Percentiles rank a stretch among this genome's conserved stretches.
Evolutionary conservation across 1,140 invertebrate species (phyloP).

Genomic region (Drosophila obscura): DNA sequence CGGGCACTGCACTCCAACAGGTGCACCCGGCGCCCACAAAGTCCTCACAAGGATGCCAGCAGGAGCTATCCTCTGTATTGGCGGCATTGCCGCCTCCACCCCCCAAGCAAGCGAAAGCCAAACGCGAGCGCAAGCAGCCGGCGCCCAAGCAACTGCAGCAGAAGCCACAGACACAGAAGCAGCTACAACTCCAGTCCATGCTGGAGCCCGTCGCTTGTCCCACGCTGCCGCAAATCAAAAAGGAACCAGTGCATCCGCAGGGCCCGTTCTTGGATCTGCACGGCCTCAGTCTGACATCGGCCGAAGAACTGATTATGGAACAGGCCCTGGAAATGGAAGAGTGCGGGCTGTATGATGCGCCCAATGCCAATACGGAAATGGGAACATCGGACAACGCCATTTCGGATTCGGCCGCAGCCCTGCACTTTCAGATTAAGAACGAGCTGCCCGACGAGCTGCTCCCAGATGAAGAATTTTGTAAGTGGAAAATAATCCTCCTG

Average conservation of each 20-base stretch:
- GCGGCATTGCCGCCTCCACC: conserved; percentile 32
- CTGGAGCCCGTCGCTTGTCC: conserved; percentile 2
- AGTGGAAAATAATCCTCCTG: conserved; percentile 13
- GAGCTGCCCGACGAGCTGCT: conserved; percentile 70
- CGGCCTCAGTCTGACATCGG: conserved; percentile 74
- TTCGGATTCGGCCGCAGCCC: conserved; percentile 74
- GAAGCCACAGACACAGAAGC: conserved; percentile 37
- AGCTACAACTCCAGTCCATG: conserved; percentile 4
- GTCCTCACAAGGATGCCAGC: conserved; percentile 8
- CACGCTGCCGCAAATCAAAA: conserved; percentile 63
- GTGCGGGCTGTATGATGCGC: conserved; percentile 69
- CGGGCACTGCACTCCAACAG: conserved; percentile 65
- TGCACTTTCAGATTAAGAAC: conserved; percentile 79
- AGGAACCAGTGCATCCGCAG: conserved; percentile 60
- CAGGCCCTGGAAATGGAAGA: conserved; percentile 82
- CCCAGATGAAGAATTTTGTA: conserved; percentile 76
- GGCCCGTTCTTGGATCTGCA: conserved; percentile 70
- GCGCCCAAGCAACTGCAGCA: conserved; percentile 76
- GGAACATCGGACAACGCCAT: conserved; percentile 78
- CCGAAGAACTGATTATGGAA: conserved; percentile 82
- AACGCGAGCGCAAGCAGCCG: conserved; percentile 73
- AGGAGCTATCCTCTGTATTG: conserved; percentile 30
- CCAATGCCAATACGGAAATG: conserved; percentile 47
- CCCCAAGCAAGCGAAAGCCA: conserved; percentile 64
- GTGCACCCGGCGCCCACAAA: conserved; percentile 42